These are phyloP conservation scores for Theristicus caerulescens DNA, from an alignment of 2,113 vertebrate species.

Conservation along the genomic window DNA sequence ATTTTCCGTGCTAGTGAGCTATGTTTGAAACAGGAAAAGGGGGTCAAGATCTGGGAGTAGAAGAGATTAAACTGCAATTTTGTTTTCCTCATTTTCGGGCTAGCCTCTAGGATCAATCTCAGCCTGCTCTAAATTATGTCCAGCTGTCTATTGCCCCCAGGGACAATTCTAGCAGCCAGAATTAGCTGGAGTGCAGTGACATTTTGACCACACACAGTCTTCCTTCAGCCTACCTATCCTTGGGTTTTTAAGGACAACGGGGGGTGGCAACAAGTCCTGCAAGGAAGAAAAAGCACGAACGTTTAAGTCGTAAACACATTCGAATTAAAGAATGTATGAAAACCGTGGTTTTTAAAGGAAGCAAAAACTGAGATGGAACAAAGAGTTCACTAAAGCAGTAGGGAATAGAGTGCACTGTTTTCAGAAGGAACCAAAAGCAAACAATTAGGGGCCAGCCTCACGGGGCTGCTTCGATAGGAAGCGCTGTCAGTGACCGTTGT, in stretches of 20 bases:
- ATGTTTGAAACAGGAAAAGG: conserved; percentile 39
- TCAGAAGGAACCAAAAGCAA: not conserved
- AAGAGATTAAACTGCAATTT: conserved; percentile 55
- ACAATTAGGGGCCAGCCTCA: not conserved
- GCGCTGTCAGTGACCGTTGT: not conserved
- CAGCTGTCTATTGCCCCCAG: conserved; percentile 40
- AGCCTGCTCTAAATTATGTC: conserved; percentile 54
- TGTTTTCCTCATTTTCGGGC: conserved; percentile 24
- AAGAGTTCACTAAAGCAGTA: not conserved
- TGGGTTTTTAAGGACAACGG: conserved; percentile 2
- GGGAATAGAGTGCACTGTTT: not conserved
- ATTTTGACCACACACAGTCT: conserved; percentile 50
- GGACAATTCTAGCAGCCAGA: conserved; percentile 48
- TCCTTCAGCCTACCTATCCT: conserved; percentile 33
- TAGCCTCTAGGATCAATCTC: conserved; percentile 34
- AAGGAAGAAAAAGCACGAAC: not conserved
- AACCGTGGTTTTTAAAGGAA: not conserved
- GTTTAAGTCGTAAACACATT: not conserved
- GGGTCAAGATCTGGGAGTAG: conserved; percentile 47
- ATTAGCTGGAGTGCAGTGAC: conserved; percentile 41
- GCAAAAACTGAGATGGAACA: not conserved
- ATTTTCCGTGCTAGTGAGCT: not conserved
- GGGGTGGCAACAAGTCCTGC: not conserved
- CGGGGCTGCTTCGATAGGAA: not conserved
- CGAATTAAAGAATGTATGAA: not conserved